Conservation (phyloP, 2,113 vertebrate species). For the Kryptolebias marmoratus region DNA sequence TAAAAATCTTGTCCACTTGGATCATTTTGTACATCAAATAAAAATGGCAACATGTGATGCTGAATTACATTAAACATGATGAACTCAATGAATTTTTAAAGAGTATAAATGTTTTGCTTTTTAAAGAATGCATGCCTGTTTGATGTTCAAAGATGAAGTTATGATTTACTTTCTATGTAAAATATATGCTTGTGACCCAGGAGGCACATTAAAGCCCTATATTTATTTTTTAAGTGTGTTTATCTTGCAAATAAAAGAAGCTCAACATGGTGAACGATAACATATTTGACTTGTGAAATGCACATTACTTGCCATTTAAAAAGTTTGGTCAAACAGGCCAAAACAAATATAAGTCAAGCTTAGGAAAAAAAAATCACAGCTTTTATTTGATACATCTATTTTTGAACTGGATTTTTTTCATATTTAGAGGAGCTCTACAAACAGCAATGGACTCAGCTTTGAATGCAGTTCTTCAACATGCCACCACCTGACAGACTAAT, state of each 20-base stretch:
- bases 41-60: background rate
- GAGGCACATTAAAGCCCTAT: background rate
- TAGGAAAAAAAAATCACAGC: constrained; percentile 8
- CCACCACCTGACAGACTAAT: constrained; percentile 26
- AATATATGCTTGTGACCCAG: background rate
- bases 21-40: too few relatives aligned
- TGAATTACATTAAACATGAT: background rate
- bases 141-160: background rate
- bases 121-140: background rate
- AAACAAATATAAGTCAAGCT: constrained; percentile 10
- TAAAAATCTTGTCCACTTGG: background rate
- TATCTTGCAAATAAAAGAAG: background rate
- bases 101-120: background rate
- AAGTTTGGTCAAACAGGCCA: background rate
- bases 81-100: too few relatives aligned
- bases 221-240: background rate
- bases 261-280: accelerated
- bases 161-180: background rate
- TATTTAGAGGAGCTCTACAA: constrained; percentile 13
- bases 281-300: background rate
- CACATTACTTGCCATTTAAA: constrained; percentile 10
- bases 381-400: constrained; percentile 21
- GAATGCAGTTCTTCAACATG: constrained; percentile 18
- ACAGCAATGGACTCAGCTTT: background rate
- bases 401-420: constrained; percentile 12